These are phyloP conservation scores for Macrosteles quadrilineatus DNA, from an alignment of 1,140 invertebrate species.

Conservation along the genomic window DNA sequence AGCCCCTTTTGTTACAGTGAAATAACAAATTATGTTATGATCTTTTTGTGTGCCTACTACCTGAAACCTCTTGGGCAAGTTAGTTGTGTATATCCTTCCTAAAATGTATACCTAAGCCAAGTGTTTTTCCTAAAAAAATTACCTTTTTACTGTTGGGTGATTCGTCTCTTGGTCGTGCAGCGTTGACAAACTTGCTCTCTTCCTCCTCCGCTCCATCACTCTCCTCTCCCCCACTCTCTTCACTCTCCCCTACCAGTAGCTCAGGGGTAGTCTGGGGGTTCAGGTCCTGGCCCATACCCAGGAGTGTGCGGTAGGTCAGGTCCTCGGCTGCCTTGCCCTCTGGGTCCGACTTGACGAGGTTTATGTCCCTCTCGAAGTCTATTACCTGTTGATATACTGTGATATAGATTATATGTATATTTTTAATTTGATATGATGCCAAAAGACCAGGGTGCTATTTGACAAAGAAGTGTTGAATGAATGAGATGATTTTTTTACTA, in stretches of 20 bases:
- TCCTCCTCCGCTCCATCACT: conserved; percentile 54
- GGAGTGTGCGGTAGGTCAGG: conserved; percentile 80
- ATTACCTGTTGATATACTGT: conserved; percentile 66
- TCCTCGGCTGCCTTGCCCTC: conserved; percentile 57
- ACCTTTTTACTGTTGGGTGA: conserved; percentile 83
- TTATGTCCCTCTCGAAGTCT: conserved; percentile 88
- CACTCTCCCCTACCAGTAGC: conserved; percentile 45
- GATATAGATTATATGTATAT: no score
- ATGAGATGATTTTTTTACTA: no score
- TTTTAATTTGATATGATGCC: no score
- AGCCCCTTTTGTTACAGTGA: no score
- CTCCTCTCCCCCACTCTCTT: conserved; percentile 50
- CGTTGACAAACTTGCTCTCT: conserved; percentile 64
- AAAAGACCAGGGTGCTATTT: no score
- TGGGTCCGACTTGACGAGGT: conserved; percentile 69
- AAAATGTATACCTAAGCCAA: no score
- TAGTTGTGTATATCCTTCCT: no score
- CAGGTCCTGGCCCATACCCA: conserved; percentile 79
- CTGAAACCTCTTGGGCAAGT: no score
- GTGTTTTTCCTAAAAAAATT: no score
- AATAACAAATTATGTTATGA: no score
- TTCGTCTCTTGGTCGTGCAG: conserved; percentile 80
- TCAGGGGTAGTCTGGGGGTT: conserved; percentile 60
- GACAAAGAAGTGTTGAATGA: no score
- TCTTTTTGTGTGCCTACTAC: no score